A percentile compares a stretch with the other conserved stretches of the same genome.
Evolutionary conservation across 1,140 invertebrate genomes (phyloP).

Genomic region (Zophobas morio): DNA sequence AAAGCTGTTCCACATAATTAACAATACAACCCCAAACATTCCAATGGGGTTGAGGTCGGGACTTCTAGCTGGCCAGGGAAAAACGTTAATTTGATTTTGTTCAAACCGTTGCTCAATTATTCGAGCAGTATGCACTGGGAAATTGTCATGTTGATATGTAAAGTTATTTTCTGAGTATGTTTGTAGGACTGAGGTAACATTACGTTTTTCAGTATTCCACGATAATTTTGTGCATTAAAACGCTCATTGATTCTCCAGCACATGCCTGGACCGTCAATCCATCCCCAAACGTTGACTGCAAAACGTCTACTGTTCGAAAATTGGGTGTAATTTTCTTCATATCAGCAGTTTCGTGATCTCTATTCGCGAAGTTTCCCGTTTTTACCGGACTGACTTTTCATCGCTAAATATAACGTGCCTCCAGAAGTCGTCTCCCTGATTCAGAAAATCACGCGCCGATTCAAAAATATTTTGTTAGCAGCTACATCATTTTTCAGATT

Average conservation of each 20-base stretch:
- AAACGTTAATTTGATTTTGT: no score
- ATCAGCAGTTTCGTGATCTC: not conserved
- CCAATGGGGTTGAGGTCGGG: no score
- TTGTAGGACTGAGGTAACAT: not conserved
- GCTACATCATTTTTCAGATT: not conserved
- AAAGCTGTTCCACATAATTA: no score
- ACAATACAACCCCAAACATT: no score
- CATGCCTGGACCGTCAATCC: not conserved
- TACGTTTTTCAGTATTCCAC: not conserved
- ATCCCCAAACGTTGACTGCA: conserved; percentile 1
- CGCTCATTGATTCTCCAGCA: not conserved
- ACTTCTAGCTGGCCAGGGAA: no score
- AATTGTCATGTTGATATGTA: no score
- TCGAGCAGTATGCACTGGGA: no score
- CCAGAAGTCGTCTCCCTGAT: not conserved
- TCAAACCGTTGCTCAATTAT: no score
- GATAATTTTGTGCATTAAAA: not conserved
- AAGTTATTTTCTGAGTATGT: no score
- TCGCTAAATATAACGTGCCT: not conserved
- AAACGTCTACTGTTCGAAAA: not conserved
- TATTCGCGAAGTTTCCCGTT: not conserved
- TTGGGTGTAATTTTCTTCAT: not conserved
- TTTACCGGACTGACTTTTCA: not conserved
- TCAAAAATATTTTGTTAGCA: not conserved
- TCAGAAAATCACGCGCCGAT: not conserved